Conservation (phyloP, 2,888 invertebrate species). For the Eupithecia pulchellata region DNA sequence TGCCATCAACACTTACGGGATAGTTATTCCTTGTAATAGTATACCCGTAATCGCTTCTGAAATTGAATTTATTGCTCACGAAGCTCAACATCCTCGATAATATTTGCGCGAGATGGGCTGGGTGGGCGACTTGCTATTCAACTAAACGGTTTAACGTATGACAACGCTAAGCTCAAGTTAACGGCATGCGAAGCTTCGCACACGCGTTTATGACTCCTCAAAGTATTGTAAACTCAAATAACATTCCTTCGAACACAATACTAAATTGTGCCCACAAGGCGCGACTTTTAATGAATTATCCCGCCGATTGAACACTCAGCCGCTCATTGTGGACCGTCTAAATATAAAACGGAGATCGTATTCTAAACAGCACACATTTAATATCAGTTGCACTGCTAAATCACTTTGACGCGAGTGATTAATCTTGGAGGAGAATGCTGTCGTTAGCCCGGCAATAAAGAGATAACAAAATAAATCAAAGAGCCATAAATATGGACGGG, state of each 20-base stretch:
- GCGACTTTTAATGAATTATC: constrained; percentile 60
- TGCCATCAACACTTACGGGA: constrained; percentile 67
- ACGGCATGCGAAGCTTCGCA: constrained; percentile 43
- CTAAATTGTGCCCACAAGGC: constrained; percentile 52
- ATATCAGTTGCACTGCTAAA: constrained; percentile 84
- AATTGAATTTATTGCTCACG: constrained; percentile 51
- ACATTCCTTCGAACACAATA: constrained; percentile 52
- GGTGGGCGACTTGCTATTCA: constrained; percentile 52
- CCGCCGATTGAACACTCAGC: constrained; percentile 71
- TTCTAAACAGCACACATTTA: constrained; percentile 82
- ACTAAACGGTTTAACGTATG: constrained; percentile 53
- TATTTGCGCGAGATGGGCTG: constrained; percentile 47
- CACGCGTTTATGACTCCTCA: constrained; percentile 46
- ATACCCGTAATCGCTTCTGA: constrained; percentile 63
- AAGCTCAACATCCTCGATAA: constrained; percentile 42
- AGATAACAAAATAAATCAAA: constrained; percentile 85
- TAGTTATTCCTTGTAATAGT: constrained; percentile 63
- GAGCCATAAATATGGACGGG: constrained; percentile 78
- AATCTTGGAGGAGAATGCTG: constrained; percentile 83
- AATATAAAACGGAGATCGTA: constrained; percentile 75
- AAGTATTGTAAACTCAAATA: constrained; percentile 39
- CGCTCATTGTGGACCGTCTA: constrained; percentile 68
- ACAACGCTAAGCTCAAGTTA: constrained; percentile 50
- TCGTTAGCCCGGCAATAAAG: constrained; percentile 83
- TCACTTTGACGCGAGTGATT: constrained; percentile 82